Evolutionary conservation across 2,797 vertebrate genomes (phyloP).

Genomic region (Sebastes glaucus): DNA sequence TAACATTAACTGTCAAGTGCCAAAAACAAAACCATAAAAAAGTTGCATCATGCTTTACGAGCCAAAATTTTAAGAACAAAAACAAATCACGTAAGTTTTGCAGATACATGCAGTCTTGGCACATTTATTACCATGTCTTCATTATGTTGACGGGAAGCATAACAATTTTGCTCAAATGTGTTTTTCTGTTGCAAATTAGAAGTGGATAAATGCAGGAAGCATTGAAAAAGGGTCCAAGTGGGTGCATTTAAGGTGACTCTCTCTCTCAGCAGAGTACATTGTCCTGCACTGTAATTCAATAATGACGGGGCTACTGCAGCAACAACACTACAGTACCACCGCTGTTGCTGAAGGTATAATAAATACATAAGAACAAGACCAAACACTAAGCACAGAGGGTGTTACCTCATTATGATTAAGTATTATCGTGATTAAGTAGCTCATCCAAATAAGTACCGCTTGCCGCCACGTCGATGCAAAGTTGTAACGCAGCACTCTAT

Average conservation of each 20-base stretch:
- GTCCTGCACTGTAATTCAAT: background rate
- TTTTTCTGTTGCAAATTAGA: background rate
- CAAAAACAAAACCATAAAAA: background rate
- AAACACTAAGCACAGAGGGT: background rate
- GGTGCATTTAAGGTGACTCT: constrained; percentile 4
- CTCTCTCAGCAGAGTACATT: background rate
- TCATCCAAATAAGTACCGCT: background rate
- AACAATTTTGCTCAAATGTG: background rate
- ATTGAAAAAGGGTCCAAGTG: background rate
- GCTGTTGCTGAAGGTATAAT: background rate
- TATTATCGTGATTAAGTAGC: constrained; percentile 14
- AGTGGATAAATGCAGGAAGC: background rate
- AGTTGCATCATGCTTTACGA: background rate
- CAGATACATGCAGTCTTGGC: background rate
- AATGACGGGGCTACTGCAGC: constrained; percentile 15
- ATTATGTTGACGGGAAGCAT: background rate
- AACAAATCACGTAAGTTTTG: background rate
- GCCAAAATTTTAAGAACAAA: background rate
- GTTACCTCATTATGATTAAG: constrained; percentile 22
- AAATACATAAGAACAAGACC: constrained; percentile 5
- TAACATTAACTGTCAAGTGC: background rate
- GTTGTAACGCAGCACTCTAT: constrained; percentile 40
- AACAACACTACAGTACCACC: background rate
- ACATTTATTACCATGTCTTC: background rate
- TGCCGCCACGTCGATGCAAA: background rate